Evolutionary conservation across 2,888 invertebrate species (phyloP).

Genomic region (Digitonthophagus gazella): DNA sequence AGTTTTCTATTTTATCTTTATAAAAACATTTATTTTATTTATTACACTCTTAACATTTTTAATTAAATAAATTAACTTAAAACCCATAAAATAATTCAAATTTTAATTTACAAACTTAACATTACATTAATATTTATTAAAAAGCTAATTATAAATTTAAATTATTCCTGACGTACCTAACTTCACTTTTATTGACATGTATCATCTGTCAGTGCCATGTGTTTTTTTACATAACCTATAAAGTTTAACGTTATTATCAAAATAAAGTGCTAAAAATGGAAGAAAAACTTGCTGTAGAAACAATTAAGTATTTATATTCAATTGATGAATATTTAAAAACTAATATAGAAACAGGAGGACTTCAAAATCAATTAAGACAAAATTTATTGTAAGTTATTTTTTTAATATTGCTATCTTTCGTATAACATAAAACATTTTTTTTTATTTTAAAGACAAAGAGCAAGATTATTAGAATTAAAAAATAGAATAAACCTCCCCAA

Average conservation of each 20-base stretch:
- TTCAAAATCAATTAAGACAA: constrained; percentile 18
- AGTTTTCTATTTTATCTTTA: background rate
- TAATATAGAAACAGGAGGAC: background rate
- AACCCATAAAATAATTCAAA: background rate
- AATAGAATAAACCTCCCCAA: constrained; percentile 27
- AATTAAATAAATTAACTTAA: background rate
- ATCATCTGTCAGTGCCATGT: background rate
- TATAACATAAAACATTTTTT: too few species aligned
- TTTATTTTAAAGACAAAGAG: constrained; percentile 30
- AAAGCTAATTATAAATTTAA: background rate
- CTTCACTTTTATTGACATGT: background rate
- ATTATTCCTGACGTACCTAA: background rate
- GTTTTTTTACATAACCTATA: constrained; percentile 11
- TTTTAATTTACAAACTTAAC: background rate
- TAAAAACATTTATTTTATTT: background rate
- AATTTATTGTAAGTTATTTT: constrained; percentile 35
- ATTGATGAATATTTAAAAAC: constrained; percentile 12
- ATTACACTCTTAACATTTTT: too few species aligned
- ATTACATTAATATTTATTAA: background rate
- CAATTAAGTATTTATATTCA: constrained; percentile 31
- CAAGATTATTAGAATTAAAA: constrained; percentile 29
- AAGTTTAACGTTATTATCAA: background rate
- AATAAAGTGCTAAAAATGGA: constrained; percentile 15
- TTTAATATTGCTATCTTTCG: too few species aligned
- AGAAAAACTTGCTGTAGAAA: constrained; percentile 26